Conservation (phyloP, 2,888 invertebrate genomes). For the Hoplodrina ambigua region DNA sequence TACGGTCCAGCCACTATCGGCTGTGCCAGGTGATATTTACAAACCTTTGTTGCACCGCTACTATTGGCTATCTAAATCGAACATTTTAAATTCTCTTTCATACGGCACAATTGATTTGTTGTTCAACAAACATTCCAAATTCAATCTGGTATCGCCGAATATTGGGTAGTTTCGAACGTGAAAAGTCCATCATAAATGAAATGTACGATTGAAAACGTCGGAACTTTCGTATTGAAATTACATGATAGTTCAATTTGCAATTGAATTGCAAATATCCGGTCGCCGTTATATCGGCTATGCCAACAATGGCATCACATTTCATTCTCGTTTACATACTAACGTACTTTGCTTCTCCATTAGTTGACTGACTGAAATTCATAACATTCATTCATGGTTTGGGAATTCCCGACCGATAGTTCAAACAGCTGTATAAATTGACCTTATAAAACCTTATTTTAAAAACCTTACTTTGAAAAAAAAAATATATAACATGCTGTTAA, state of each 20-base stretch:
- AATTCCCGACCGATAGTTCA: conserved; percentile 37
- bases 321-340: conserved; percentile 57
- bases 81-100: conserved; percentile 40
- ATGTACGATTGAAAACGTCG: conserved; percentile 42
- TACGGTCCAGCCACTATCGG: conserved; percentile 3
- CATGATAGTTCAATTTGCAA: conserved; percentile 68
- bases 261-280: conserved; percentile 75
- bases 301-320: conserved; percentile 69
- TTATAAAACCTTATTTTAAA: background rate
- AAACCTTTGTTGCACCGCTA: conserved; percentile 24
- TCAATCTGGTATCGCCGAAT: conserved; percentile 38
- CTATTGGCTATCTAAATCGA: conserved; percentile 39
- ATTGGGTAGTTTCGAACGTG: conserved; percentile 26
- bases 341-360: conserved; percentile 56
- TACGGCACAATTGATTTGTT: conserved; percentile 43
- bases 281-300: conserved; percentile 62
- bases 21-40: conserved; percentile 18
- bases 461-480: too few relatives aligned
- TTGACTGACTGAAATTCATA: conserved; percentile 50
- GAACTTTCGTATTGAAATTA: conserved; percentile 65
- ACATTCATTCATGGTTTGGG: conserved; percentile 41
- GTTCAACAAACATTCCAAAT: conserved; percentile 44
- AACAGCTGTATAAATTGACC: conserved; percentile 50
- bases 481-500: background rate
- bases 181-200: conserved; percentile 48